Evolutionary conservation across 2,113 vertebrate species (phyloP).

Genomic region (Pyrgilauda ruficollis): DNA sequence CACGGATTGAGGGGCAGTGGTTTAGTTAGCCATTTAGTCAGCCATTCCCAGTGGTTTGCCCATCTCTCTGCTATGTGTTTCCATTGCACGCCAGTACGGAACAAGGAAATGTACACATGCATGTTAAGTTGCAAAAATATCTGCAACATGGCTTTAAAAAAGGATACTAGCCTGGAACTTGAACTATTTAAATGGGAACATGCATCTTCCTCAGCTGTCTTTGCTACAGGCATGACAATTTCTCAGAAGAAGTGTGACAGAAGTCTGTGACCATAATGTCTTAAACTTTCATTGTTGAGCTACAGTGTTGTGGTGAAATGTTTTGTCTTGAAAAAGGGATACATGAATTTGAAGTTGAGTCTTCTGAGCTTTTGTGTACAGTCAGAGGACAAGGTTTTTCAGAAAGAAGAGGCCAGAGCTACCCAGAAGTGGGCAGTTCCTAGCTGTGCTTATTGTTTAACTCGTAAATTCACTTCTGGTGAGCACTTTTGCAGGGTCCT

Average conservation of each 20-base stretch:
- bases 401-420: neutral
- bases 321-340: neutral
- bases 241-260: neutral
- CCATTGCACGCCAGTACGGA: neutral
- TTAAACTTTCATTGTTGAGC: neutral
- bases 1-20: neutral
- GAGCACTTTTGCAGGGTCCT: neutral
- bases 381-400: neutral
- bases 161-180: neutral
- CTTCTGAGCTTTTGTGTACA: neutral
- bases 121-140: neutral
- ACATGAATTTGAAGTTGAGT: neutral
- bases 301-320: neutral
- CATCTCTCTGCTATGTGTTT: neutral
- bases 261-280: neutral
- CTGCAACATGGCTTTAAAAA: neutral
- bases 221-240: neutral
- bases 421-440: neutral
- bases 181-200: neutral
- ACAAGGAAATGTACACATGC: neutral
- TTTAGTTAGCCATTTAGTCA: neutral
- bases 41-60: neutral
- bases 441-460: neutral
- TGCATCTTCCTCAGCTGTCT: neutral
- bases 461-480: neutral